Evolutionary conservation across 2,888 invertebrate species (phyloP), one percentile per base, ranked within the genome.

Genomic region (Lasius fuliginosus): DNA sequence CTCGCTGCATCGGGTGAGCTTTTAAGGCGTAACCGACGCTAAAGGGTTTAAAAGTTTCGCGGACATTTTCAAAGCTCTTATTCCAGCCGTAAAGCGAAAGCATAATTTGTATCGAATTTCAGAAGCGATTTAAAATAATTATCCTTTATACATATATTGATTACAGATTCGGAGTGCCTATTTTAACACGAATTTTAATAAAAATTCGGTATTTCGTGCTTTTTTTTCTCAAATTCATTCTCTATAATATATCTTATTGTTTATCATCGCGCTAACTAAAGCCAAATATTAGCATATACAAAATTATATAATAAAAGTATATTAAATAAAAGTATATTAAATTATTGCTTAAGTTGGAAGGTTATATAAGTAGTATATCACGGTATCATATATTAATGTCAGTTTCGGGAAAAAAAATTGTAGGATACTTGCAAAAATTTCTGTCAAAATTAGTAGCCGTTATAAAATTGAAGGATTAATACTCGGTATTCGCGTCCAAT

Each of bases 401-500:
- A 30, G 3, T 30, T 74, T 4, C 23, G 18, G 6, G 49, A 6
- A 12, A 62, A 36, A 30, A 60, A 62, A 46, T 62, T n/a, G 27
- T n/a, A n/a, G 1, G n/a, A 56, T 9, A 65, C 5, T 65, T n/a
- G n/a, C 5, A 36, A 8, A 23, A 49, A 27, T 1, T 18, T n/a
- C 4, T 4, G 5, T 27, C 23, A 56, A 30, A 30, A 30, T 40
- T 12, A 9, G 1, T 68, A 36, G 36, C 0, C 36, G 40, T 42
- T 56, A 6, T 12, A 30, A 68, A 40, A 36, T 30, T 9, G 27
- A 33, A 15, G 40, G 15, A 69, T 71, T 18, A 36, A 71, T 71
- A 15, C 15, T 75, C 81, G 83, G 82, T 79, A 75, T 71, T 81
- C 84, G 84, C 86, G 71, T 81, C 67, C 76, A 33, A 64, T 71